Conservation (phyloP, 2,888 invertebrate species). For the Altica lythri region DNA sequence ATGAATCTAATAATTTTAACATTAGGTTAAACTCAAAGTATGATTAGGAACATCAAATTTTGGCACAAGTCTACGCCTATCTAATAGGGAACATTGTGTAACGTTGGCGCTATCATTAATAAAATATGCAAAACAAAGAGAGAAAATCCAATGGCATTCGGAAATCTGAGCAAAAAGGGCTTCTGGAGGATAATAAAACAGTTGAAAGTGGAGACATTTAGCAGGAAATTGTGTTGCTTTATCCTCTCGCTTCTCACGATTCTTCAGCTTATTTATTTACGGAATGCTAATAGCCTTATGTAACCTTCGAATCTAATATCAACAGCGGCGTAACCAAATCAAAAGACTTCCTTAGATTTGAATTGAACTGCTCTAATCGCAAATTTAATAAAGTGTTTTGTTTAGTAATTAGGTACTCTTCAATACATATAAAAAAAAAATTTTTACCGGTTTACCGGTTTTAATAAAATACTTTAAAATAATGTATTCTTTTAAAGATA, state of each 20-base stretch:
- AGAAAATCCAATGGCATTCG: constrained; percentile 41
- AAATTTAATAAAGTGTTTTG: too few relatives aligned
- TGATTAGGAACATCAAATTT: too few relatives aligned
- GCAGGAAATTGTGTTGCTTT: constrained; percentile 35
- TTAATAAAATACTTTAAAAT: too few relatives aligned
- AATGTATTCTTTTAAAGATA: neutral
- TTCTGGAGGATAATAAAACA: constrained; percentile 36
- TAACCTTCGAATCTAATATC: constrained; percentile 8
- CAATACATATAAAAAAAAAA: too few relatives aligned
- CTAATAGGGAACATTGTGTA: constrained; percentile 1
- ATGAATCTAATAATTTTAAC: too few relatives aligned
- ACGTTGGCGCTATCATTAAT: constrained; percentile 42
- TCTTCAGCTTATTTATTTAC: constrained; percentile 30
- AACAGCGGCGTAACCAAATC: too few relatives aligned
- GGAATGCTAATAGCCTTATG: constrained; percentile 15
- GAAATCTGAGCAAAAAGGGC: constrained; percentile 35
- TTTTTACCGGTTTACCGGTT: too few relatives aligned
- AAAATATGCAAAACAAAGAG: constrained; percentile 50
- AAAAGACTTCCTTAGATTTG: too few relatives aligned
- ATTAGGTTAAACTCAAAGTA: too few relatives aligned
- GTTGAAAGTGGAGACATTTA: constrained; percentile 33
- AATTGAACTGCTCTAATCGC: too few relatives aligned
- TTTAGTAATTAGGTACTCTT: too few relatives aligned
- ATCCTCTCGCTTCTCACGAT: constrained; percentile 24
- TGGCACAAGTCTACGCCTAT: neutral